A percentile compares a stretch with the other conserved stretches of the same genome.
Conservation (phyloP, 2,113 vertebrate species). For the Malurus melanocephalus region DNA sequence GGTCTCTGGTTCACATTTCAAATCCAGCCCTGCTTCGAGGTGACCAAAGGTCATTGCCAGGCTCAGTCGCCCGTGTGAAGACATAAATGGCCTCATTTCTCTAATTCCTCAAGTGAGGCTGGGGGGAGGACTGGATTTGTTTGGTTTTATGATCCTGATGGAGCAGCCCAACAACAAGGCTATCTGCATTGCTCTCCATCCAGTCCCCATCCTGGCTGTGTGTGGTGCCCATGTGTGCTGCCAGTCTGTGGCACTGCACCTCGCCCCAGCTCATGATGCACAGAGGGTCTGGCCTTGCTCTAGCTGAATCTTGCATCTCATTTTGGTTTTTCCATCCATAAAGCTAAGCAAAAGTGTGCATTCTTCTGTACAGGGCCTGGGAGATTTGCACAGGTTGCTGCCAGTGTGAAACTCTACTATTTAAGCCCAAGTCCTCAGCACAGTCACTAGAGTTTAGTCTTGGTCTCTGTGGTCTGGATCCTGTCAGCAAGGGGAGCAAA, state of each 20-base stretch:
- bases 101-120: constrained; percentile 3
- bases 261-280: not conserved
- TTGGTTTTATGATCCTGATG: not conserved
- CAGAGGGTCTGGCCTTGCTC: not conserved
- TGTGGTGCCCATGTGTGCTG: not conserved
- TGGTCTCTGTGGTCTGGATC: not conserved
- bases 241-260: not conserved
- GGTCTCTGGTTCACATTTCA: constrained; percentile 61
- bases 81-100: constrained; percentile 48
- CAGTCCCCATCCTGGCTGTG: not conserved
- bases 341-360: not conserved
- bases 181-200: fast-evolving
- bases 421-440: not conserved
- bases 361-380: not conserved
- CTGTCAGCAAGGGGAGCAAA: not conserved
- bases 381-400: not conserved
- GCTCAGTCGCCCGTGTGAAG: constrained; percentile 34
- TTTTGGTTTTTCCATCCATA: not conserved
- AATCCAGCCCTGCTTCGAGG: constrained; percentile 43
- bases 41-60: constrained; percentile 57
- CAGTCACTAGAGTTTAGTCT: not conserved
- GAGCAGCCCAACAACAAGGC: not conserved
- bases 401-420: not conserved
- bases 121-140: not conserved
- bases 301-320: not conserved